Conservation (phyloP, 2,113 vertebrate species). For the Mungos mungo region DNA sequence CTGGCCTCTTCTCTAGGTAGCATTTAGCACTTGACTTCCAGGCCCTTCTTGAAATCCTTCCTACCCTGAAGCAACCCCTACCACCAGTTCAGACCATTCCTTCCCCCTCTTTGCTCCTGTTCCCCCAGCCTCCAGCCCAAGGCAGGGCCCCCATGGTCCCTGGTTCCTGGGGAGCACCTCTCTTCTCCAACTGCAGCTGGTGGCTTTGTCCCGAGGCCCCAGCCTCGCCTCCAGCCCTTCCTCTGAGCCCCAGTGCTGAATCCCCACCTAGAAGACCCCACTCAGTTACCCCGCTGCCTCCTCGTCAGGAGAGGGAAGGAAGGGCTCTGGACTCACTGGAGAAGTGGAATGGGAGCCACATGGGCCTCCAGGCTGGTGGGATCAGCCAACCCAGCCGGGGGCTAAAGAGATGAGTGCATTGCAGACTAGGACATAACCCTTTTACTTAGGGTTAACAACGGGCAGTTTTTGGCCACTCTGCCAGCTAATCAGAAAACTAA, state of each 20-base stretch:
- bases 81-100: background rate
- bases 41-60: background rate
- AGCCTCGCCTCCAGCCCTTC: background rate
- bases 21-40: background rate
- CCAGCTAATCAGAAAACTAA: background rate
- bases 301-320: background rate
- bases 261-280: background rate
- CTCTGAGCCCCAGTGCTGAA: background rate
- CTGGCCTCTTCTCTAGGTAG: background rate
- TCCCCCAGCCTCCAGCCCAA: background rate
- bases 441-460: background rate
- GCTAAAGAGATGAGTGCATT: background rate
- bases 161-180: background rate
- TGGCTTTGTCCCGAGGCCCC: background rate
- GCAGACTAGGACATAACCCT: background rate
- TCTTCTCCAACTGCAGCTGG: background rate
- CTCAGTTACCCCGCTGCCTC: background rate
- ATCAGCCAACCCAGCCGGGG: background rate
- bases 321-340: background rate
- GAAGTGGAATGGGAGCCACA: background rate
- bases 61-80: background rate
- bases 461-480: background rate
- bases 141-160: background rate
- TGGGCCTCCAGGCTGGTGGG: background rate
- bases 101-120: background rate